phyloP scores from a whole-genome alignment of 2,888 invertebrate species.

The Patella caerulea region DNA sequence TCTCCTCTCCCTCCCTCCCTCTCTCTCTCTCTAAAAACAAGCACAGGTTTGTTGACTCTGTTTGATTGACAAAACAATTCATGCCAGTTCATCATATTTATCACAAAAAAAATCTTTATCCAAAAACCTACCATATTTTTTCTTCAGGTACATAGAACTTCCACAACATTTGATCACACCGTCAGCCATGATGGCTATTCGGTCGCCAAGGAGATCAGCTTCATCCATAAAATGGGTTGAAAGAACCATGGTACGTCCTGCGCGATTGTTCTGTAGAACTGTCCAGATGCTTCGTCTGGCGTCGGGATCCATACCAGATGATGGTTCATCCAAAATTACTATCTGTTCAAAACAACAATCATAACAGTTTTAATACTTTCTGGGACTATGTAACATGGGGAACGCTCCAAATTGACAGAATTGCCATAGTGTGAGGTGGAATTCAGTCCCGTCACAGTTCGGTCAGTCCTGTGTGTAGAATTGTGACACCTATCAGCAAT shows the following conservation, averaged over 20 bases:
- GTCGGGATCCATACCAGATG: conserved; percentile 75
- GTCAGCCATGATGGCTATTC: conserved; percentile 89
- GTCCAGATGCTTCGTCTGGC: conserved; percentile 81
- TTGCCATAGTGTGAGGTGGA: no score
- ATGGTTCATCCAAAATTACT: conserved; percentile 75
- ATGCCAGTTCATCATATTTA: no score
- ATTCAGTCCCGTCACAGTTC: no score
- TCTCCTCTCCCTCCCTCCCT: no score
- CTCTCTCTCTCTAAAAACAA: no score
- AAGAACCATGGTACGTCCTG: conserved; percentile 83
- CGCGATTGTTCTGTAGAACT: conserved; percentile 77
- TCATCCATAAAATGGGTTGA: conserved; percentile 90
- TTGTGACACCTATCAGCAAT: no score
- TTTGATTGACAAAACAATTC: no score
- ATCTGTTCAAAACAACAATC: conserved; percentile 58
- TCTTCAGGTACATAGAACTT: conserved; percentile 82
- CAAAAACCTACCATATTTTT: conserved; percentile 79
- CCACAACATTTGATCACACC: conserved; percentile 87
- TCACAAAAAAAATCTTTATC: neutral
- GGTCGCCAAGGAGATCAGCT: conserved; percentile 88
- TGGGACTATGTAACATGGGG: no score
- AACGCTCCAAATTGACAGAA: no score
- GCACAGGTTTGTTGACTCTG: no score
- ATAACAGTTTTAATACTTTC: no score
- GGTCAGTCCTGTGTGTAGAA: no score